Evolutionary conservation across 1,140 invertebrate species (phyloP), one percentile per base, ranked within the genome.

Genomic region (Trinorchestia longiramus): DNA sequence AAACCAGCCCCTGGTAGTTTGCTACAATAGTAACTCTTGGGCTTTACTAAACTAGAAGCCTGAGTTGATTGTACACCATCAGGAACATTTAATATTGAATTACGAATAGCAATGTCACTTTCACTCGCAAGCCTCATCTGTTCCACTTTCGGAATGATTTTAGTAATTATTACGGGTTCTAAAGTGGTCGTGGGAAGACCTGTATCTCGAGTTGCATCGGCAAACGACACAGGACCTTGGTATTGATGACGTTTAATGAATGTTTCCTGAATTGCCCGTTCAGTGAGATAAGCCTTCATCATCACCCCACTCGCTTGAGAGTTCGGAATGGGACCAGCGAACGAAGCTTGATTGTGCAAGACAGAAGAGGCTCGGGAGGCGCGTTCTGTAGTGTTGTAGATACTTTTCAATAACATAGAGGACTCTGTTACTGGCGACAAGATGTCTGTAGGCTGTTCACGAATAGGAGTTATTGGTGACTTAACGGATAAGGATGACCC

Each of bases 281-380:
- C 98, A 8, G 98, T 98, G 94, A 98, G 97, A 97, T 98, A 98
- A 0, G 98, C 98, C 96, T 98, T 98, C 41, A 98, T 97, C 97
- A 98, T 98, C 0, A 96, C 96, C 77, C 96, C 95, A 57, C 96
- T 96, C 41, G 96, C 92, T 87, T 95, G 95, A 96, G 96, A 95
- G 77, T 96, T 95, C 43, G 95, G 95, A 95, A 96, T 95, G 94
- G 87, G 41, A 43, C 43, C 8, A 6, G 57, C 17, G 41, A 0
- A 53, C 43, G 43, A 45, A 28, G 43, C 92, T 40, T 44, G 43
- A 43, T n/a, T 44, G 87, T 28, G 43, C 23, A 96, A 43, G 88
- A 94, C 95, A 62, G 96, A 95, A 43, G 97, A 96, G 42, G 96
- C 96, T 45, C 96, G 95, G 15, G 96, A 98, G 87, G 98, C 97